Base-by-base conservation (phyloP, 2,113 vertebrate species). In the Prunella fulvescens region DNA sequence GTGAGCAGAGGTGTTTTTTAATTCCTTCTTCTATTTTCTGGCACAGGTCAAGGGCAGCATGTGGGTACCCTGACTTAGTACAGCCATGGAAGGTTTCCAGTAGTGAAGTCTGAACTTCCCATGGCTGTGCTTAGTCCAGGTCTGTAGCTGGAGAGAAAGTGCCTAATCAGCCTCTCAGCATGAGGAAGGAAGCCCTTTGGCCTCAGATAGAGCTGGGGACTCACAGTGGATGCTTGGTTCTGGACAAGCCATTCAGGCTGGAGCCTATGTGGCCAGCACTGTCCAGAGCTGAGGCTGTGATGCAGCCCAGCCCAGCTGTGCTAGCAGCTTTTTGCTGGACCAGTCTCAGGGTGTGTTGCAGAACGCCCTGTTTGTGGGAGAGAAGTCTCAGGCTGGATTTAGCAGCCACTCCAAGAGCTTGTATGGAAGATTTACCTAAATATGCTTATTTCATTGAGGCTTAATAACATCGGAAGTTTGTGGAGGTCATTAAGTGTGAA, bases 261-360 rank as follows among this genome's bases (percentile, higher is more conserved):
- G 25, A 39, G 16, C 10, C 20, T 19, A 0, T 12, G 2, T 14
- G 28, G 35, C 60, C 29, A 65, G 56, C 33, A 11, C 23, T 50
- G 19, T 40, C 42, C 16, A 31, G 54, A 35, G 28, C 11, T 3
- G 10, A 45, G 42, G 10, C 47, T 20, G 14, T 1, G 3, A 29
- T 40, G 23, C 23, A 69, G 37, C 29, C 48, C 23, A 37, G 39
- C n/a, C 23, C 62, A 62, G 67, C 33, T 74, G 51, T 37, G 39
- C 39, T 50, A 12, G 33, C 39, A 78, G 71, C 42, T 79, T 76
- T 79, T 31, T 82, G 31, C 48, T 80, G 76, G 35, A 12, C 11
- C 10, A 5, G 29, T 48, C 42, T 74, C 0, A 0, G 16, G 14
- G 16, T 58, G 7, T 74, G 5, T 23, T 47, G 42, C 37, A 76